A percentile compares a stretch with the other conserved stretches of the same genome.
Conservation (phyloP, 2,888 invertebrate genomes). For the Trichacis sp. region DNA sequence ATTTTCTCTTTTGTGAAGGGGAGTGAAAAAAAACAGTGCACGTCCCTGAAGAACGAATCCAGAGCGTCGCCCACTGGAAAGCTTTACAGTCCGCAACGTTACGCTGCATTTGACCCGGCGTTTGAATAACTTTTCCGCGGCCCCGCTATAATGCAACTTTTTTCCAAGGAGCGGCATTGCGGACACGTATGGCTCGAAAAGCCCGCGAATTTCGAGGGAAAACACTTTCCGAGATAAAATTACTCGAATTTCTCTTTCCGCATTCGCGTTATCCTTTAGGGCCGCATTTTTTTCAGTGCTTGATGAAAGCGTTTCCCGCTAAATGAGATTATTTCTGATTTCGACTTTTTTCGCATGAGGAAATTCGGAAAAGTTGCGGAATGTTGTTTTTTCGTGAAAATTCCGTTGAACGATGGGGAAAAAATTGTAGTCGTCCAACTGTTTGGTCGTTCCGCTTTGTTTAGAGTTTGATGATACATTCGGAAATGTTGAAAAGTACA, state of each 20-base stretch:
- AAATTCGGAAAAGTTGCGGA: too few relatives aligned
- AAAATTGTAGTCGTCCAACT: too few relatives aligned
- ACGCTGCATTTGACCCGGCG: neutral
- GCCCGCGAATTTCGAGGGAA: neutral
- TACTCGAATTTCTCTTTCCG: conserved; percentile 1
- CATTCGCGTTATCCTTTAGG: neutral
- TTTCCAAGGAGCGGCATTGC: neutral
- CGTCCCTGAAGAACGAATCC: neutral
- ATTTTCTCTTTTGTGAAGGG: too few relatives aligned
- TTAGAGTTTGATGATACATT: neutral
- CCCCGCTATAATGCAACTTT: neutral
- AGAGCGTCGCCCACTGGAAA: neutral
- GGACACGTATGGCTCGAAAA: neutral
- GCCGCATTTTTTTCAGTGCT: too few relatives aligned
- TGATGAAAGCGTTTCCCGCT: too few relatives aligned
- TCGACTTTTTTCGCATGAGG: too few relatives aligned
- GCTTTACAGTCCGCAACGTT: neutral
- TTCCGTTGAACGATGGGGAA: too few relatives aligned
- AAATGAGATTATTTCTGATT: too few relatives aligned
- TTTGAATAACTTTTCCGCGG: conserved; percentile 4
- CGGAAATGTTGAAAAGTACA: neutral
- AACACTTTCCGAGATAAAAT: neutral
- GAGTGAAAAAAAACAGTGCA: neutral
- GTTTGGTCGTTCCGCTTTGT: too few relatives aligned
- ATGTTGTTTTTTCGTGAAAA: too few relatives aligned